Evolutionary conservation across 2,113 vertebrate species (phyloP).

Genomic region (Percina caprodes): DNA sequence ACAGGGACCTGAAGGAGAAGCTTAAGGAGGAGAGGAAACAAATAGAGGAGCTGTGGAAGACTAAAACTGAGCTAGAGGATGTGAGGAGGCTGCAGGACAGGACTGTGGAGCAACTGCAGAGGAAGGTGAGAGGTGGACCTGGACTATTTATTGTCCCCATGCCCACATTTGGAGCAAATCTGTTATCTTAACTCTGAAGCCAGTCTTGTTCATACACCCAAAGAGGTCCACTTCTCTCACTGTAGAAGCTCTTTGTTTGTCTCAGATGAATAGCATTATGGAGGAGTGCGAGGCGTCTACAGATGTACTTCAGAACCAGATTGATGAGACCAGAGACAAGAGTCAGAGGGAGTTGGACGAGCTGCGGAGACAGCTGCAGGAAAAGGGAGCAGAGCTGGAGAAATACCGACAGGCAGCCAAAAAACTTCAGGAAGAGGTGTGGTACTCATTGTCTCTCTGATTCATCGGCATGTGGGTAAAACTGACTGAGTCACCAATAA

Average conservation of each 20-base stretch:
- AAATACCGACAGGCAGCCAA: slow-evolving; percentile 83
- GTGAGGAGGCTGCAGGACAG: slow-evolving; percentile 88
- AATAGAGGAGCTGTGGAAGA: slow-evolving; percentile 88
- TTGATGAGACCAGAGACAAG: slow-evolving; percentile 91
- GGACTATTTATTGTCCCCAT: neutral
- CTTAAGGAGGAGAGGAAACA: slow-evolving; percentile 88
- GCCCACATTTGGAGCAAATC: neutral
- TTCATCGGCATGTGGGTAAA: slow-evolving; percentile 29
- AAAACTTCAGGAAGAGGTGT: slow-evolving; percentile 94
- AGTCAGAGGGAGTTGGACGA: slow-evolving; percentile 88
- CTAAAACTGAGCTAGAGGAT: slow-evolving; percentile 89
- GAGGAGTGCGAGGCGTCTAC: slow-evolving; percentile 87
- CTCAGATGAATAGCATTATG: slow-evolving; percentile 89
- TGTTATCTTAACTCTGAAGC: slow-evolving; percentile 8
- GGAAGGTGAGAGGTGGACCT: slow-evolving; percentile 85
- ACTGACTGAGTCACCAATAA: slow-evolving; percentile 19
- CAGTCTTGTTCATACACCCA: neutral
- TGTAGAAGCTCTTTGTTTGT: slow-evolving; percentile 31
- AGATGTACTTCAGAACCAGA: slow-evolving; percentile 90
- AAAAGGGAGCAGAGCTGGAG: slow-evolving; percentile 90
- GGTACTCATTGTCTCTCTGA: slow-evolving; percentile 47
- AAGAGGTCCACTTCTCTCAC: slow-evolving; percentile 20
- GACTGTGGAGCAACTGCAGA: slow-evolving; percentile 91
- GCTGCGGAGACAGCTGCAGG: slow-evolving; percentile 89
- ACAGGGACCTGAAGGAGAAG: slow-evolving; percentile 88